phyloP scores from a whole-genome alignment of 2,797 vertebrate species.

The Sarcoramphus papa region DNA sequence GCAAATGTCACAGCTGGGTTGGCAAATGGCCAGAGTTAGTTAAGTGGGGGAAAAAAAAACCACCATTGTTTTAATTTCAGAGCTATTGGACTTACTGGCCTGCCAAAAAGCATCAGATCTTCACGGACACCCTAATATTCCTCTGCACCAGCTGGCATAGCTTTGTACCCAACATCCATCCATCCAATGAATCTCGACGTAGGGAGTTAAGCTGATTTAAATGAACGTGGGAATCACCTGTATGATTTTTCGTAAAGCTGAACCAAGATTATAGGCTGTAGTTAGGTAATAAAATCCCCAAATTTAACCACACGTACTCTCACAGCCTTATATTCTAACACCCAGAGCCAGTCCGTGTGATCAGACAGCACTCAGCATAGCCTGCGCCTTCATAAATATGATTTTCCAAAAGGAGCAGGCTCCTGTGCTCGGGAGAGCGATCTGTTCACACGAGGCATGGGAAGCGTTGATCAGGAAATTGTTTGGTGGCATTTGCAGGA shows the following conservation, averaged over 20 bases:
- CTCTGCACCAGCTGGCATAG: background rate
- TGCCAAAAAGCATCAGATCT: background rate
- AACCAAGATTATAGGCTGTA: background rate
- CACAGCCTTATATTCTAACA: background rate
- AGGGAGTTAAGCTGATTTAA: background rate
- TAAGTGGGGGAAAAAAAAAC: background rate
- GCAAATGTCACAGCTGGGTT: background rate
- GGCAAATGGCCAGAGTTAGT: background rate
- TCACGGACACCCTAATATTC: background rate
- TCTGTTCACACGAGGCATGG: accelerated
- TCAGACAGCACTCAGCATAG: too few species aligned
- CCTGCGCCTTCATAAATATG: accelerated
- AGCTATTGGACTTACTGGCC: background rate
- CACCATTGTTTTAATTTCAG: background rate
- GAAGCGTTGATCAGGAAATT: background rate
- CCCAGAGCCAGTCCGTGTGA: accelerated
- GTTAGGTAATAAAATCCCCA: background rate
- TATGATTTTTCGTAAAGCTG: background rate
- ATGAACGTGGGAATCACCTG: background rate
- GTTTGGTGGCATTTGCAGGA: background rate
- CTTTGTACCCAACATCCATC: background rate
- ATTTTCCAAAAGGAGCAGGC: background rate
- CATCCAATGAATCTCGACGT: accelerated
- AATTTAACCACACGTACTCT: background rate
- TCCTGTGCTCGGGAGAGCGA: background rate